These are phyloP conservation scores for Elanoides forficatus DNA, from an alignment of 2,113 vertebrate species.

Conservation along the genomic window DNA sequence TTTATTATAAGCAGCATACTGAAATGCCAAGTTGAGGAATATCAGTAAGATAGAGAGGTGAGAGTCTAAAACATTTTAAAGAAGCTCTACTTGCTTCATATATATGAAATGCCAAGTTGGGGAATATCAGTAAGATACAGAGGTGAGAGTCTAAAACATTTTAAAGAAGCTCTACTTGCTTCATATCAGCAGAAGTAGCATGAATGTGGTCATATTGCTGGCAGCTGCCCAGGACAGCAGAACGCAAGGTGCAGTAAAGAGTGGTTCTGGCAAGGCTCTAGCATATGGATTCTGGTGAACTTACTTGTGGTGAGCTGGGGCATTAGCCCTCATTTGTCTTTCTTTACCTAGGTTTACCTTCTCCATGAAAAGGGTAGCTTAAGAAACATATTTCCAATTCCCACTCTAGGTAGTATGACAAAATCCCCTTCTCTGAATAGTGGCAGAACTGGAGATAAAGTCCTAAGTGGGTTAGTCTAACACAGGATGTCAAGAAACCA, in stretches of 20 bases:
- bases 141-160: not conserved
- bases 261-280: not conserved
- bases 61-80: not conserved
- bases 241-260: not conserved
- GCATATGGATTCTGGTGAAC: not conserved
- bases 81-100: not conserved
- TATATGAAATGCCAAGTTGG: not conserved
- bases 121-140: not conserved
- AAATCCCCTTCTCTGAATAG: not conserved
- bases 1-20: not conserved
- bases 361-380: not conserved
- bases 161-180: not conserved
- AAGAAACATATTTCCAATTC: not conserved
- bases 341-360: not conserved
- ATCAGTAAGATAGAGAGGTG: not conserved
- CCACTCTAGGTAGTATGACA: not conserved
- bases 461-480: not conserved
- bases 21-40: not conserved
- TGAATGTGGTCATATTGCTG: not conserved
- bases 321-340: not conserved
- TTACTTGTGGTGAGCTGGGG: not conserved
- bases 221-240: not conserved
- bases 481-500: not conserved
- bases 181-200: not conserved
- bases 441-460: not conserved